phyloP scores from a whole-genome alignment of 2,888 invertebrate species.

The Xanthorhoe spadicearia region DNA sequence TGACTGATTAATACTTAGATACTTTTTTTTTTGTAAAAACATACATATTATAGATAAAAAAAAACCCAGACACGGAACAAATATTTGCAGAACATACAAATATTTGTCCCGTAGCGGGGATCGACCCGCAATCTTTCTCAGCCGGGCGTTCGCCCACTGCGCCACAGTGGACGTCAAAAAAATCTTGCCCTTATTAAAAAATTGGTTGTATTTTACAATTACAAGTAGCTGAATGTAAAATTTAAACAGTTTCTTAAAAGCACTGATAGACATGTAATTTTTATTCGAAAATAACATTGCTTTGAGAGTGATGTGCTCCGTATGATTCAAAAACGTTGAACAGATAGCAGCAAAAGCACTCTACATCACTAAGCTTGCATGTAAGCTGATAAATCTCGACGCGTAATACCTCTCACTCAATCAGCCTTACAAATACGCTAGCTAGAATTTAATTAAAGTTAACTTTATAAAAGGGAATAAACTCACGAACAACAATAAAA shows the following conservation, averaged over 20 bases:
- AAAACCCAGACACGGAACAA: too few relatives aligned
- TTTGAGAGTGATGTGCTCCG: background rate
- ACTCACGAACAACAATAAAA: conserved; percentile 81
- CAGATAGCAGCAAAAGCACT: conserved; percentile 44
- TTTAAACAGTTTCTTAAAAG: background rate
- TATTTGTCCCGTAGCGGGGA: too few relatives aligned
- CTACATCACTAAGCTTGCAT: conserved; percentile 57
- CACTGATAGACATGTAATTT: background rate
- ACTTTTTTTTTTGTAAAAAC: too few relatives aligned
- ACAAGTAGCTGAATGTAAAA: too few relatives aligned
- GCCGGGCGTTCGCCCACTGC: too few relatives aligned
- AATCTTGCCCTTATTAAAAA: too few relatives aligned
- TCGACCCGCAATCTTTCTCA: too few relatives aligned
- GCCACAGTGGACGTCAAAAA: too few relatives aligned
- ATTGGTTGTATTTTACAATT: too few relatives aligned
- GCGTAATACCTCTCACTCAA: conserved; percentile 79
- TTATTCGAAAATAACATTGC: background rate
- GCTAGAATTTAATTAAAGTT: conserved; percentile 84
- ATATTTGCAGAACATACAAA: too few relatives aligned
- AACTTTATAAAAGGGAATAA: conserved; percentile 83
- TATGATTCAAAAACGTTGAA: conserved; percentile 12
- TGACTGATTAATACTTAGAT: too few relatives aligned
- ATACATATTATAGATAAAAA: too few relatives aligned
- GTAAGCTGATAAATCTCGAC: conserved; percentile 77
- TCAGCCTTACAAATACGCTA: conserved; percentile 78